Evolutionary conservation across 2,888 invertebrate genomes (phyloP), one percentile per base, ranked within the genome.

Genomic region (Nemoura dubitans): DNA sequence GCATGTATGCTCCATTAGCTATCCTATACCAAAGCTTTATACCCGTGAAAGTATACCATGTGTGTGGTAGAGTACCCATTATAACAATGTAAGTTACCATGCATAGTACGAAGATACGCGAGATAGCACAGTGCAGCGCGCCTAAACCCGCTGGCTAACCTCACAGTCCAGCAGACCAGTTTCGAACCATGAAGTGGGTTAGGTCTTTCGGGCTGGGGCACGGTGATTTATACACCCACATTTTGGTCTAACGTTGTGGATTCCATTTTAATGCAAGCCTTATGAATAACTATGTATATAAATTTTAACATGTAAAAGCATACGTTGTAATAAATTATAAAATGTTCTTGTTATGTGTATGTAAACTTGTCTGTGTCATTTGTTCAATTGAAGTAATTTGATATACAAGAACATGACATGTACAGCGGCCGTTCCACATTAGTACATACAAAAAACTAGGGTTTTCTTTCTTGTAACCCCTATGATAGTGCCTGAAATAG

Each of bases 311-410:
- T 59, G 59, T 59, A 59, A 59, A 21, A 59, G 59, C 21, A 21
- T 59, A 59, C 59, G 14, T 59, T 16, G 59, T 59, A 59, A 59
- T 59, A 59, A 59, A 59, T 59, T 59, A 59, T 10, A 59, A n/a
- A 59, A 10, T 21, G 59, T 59, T 59, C 59, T 59, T 59, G 14
- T 59, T 59, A 59, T 59, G 59, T 59, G 59, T 59, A 59, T 59
- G 59, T 59, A 59, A 59, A 59, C 59, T 59, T 59, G 59, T 59
- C 59, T 21, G 14, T 59, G 59, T 59, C 59, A 59, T 59, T 59
- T 59, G 59, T 59, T 59, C 59, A 59, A 59, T 59, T 59, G 59
- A 14, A 59, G 59, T 59, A 59, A 59, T 59, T 59, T 59, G 59
- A 59, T 59, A 59, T 21, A 59, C 59, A 7, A 7, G 2, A 21